Conservation (phyloP, 2,113 vertebrate genomes). For the Rhabdornis inornatus region DNA sequence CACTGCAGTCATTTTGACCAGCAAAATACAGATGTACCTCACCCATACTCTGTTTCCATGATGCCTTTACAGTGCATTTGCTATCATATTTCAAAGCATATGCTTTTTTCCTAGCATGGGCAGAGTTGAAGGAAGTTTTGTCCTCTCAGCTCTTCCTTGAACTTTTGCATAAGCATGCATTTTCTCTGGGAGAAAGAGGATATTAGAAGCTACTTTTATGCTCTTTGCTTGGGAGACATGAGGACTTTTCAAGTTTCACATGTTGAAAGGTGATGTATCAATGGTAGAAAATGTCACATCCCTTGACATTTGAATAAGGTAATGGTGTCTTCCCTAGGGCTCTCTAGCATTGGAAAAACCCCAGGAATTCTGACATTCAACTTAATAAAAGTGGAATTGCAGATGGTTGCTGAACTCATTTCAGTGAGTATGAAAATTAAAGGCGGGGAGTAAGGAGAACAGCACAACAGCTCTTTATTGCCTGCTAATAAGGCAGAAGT, state of each 20-base stretch:
- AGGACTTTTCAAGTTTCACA: slow-evolving; percentile 21
- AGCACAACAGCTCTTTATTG: background rate
- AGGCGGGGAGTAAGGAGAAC: background rate
- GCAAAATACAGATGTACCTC: background rate
- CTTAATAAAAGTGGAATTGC: slow-evolving; percentile 19
- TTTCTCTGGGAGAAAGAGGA: background rate
- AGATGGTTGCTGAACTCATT: slow-evolving; percentile 49
- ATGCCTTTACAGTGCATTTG: background rate
- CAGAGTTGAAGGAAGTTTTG: background rate
- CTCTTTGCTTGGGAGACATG: slow-evolving; percentile 23
- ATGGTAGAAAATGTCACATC: slow-evolving; percentile 21
- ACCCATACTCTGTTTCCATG: background rate
- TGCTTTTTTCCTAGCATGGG: background rate
- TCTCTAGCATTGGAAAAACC: slow-evolving; percentile 2
- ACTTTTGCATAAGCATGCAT: background rate
- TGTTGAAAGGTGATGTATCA: slow-evolving; percentile 44
- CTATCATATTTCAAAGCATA: background rate
- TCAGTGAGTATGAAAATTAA: slow-evolving; percentile 17
- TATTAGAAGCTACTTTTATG: background rate
- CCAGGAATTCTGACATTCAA: slow-evolving; percentile 62
- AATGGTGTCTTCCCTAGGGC: slow-evolving; percentile 19
- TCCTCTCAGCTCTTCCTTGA: background rate
- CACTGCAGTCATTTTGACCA: background rate
- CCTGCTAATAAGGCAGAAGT: background rate
- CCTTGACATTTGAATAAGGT: slow-evolving; percentile 22